These are phyloP conservation scores for Buphagus erythrorhynchus DNA, from an alignment of 2,797 vertebrate genomes.

Conservation along the genomic window DNA sequence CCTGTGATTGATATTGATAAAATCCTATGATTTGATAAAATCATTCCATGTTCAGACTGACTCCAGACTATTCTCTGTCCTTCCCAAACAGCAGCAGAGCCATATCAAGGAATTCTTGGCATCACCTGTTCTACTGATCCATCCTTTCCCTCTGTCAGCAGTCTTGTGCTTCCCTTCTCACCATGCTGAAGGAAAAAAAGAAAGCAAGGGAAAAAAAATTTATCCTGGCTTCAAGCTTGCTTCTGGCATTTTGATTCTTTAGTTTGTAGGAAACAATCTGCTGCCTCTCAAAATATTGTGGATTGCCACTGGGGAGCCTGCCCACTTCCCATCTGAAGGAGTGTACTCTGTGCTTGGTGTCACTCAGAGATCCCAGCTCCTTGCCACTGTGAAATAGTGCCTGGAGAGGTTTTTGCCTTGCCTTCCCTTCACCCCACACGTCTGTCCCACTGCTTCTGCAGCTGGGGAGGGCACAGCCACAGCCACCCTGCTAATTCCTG, in stretches of 20 bases:
- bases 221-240: neutral
- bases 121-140: neutral
- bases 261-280: slow-evolving; percentile 52
- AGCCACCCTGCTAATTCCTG: neutral
- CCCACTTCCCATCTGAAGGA: slow-evolving; percentile 34
- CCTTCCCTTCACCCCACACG: neutral
- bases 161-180: neutral
- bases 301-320: neutral
- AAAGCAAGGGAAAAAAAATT: neutral
- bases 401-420: neutral
- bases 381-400: neutral
- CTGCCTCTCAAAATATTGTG: slow-evolving; percentile 50
- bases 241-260: slow-evolving; percentile 16
- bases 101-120: neutral
- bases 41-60: neutral
- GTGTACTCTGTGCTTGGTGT: accelerated
- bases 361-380: neutral
- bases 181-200: neutral
- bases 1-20: too few relatives aligned
- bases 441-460: neutral
- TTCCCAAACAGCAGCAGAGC: neutral
- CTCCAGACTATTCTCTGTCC: neutral
- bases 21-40: too few relatives aligned
- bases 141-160: neutral
- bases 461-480: neutral